Conservation (phyloP, 1,140 invertebrate genomes). For the Dermatophagoides farinae region DNA sequence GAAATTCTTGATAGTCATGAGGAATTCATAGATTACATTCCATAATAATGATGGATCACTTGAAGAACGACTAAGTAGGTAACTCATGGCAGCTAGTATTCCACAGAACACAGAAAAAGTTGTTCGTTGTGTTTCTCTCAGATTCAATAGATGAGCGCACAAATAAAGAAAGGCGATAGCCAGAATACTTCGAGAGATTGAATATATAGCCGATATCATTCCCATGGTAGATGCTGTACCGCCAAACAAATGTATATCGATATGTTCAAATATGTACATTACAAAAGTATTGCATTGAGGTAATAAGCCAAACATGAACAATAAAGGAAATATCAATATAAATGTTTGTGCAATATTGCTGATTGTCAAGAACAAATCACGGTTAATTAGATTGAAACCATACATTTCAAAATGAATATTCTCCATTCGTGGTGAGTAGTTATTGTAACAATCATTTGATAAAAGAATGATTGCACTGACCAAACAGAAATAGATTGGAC, state of each 20-base stretch:
- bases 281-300: conserved; percentile 91
- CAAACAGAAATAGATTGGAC: conserved; percentile 86
- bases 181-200: conserved; percentile 53
- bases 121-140: conserved; percentile 37
- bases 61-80: conserved; percentile 73
- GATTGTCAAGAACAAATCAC: conserved; percentile 6
- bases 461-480: conserved; percentile 32
- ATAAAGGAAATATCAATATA: conserved; percentile 68
- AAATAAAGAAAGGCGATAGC: conserved; percentile 63
- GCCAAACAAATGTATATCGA: conserved; percentile 93
- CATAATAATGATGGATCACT: conserved; percentile 75
- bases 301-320: conserved; percentile 81
- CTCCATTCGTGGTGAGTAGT: not conserved
- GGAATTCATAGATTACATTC: conserved; percentile 22
- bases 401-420: conserved; percentile 8
- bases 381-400: conserved; percentile 11
- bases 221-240: conserved; percentile 76
- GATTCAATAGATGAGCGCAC: conserved; percentile 36
- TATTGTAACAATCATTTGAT: not conserved
- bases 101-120: conserved; percentile 88
- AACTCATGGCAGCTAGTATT: conserved; percentile 62
- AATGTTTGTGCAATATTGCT: conserved; percentile 35
- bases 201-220: conserved; percentile 61
- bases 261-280: conserved; percentile 75
- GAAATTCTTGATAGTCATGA: not conserved